These are phyloP conservation scores for Hiodon alosoides DNA, from an alignment of 2,113 vertebrate species.

Conservation along the genomic window DNA sequence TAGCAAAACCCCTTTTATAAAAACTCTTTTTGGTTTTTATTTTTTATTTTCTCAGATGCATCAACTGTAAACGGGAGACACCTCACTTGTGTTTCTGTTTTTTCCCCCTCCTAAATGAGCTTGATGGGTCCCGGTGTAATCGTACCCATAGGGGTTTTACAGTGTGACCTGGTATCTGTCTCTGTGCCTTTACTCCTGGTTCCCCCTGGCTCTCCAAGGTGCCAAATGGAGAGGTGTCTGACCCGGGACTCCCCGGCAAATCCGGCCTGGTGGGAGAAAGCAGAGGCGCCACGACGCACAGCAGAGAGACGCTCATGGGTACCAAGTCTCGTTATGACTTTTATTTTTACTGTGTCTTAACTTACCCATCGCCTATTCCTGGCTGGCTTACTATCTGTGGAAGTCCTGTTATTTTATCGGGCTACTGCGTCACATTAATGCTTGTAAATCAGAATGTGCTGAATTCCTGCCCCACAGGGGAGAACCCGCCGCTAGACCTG, in stretches of 20 bases:
- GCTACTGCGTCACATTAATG: not conserved
- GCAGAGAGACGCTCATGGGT: conserved; percentile 68
- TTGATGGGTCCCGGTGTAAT: not conserved
- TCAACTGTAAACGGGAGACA: no score
- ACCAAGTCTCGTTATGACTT: conserved; percentile 30
- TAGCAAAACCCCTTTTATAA: no score
- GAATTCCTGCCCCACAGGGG: conserved; percentile 53
- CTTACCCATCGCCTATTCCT: not conserved
- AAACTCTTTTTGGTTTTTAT: no score
- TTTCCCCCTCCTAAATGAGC: no score
- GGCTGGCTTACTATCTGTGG: not conserved
- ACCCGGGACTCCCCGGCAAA: conserved; percentile 62
- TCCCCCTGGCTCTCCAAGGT: conserved; percentile 54
- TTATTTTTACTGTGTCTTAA: not conserved
- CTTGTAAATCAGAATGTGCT: not conserved
- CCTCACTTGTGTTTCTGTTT: no score
- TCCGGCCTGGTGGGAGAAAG: conserved; percentile 61
- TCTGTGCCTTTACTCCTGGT: not conserved
- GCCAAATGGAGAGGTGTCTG: conserved; percentile 67
- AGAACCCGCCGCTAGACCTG: conserved; percentile 73
- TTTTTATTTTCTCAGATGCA: no score
- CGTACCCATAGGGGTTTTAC: not conserved
- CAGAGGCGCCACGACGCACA: conserved; percentile 53
- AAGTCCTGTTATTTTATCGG: not conserved
- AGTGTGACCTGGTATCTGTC: not conserved